Conservation (phyloP, 2,113 vertebrate species). For the Seriola quinqueradiata region DNA sequence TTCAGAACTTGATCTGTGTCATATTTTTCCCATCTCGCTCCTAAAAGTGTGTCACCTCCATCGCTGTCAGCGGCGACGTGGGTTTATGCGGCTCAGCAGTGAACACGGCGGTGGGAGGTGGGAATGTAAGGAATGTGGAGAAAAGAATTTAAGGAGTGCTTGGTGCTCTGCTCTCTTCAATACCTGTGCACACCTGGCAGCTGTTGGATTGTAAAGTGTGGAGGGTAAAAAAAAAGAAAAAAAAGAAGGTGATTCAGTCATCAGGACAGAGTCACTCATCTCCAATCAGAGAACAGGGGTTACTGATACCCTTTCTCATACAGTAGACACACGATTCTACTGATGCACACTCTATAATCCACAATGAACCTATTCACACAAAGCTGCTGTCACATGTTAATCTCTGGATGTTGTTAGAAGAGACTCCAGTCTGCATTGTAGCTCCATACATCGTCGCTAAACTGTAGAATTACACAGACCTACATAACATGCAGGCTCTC, state of each 20-base stretch:
- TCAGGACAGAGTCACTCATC: not conserved
- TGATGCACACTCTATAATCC: not conserved
- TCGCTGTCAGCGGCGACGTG: not conserved
- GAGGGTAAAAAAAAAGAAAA: not conserved
- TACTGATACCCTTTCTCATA: too few species aligned
- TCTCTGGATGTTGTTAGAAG: not conserved
- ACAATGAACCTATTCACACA: not conserved
- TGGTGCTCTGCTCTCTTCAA: conserved; percentile 17
- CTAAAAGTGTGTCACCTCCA: too few species aligned
- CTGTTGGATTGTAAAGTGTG: not conserved
- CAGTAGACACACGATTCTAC: too few species aligned
- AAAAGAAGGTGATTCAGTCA: not conserved
- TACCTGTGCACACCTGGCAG: conserved; percentile 36
- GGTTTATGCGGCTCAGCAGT: not conserved
- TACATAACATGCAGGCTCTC: not conserved
- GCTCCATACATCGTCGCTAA: not conserved
- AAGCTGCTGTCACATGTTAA: not conserved
- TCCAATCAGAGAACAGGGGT: not conserved
- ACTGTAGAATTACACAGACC: not conserved
- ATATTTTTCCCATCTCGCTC: not conserved
- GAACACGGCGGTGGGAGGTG: not conserved
- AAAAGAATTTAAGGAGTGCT: not conserved
- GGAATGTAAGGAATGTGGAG: conserved; percentile 34
- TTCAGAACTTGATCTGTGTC: too few species aligned
- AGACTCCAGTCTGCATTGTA: not conserved